Conservation (phyloP, 92 coral and sea anemone species). For the Actinostola sp. region DNA sequence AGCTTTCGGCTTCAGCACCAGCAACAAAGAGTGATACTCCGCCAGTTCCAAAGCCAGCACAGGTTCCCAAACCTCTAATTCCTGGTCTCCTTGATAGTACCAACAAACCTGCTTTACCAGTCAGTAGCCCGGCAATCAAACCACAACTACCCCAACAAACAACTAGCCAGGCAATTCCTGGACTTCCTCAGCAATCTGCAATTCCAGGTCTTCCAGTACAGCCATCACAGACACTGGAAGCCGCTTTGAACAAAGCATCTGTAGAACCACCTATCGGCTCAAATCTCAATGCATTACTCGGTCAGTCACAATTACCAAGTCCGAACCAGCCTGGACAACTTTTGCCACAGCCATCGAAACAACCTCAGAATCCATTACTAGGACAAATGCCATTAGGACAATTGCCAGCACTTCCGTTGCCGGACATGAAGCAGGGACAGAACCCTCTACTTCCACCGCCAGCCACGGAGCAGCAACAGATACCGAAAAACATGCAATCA, state of each 20-base stretch:
- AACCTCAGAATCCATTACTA: conserved; percentile 5
- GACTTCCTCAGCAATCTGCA: conserved; percentile 11
- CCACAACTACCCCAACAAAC: conserved; percentile 3
- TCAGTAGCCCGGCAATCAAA: conserved; percentile 8
- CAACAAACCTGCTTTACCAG: conserved; percentile 14
- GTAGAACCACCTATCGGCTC: conserved; percentile 14
- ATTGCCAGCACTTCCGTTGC: no score
- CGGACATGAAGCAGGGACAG: neutral
- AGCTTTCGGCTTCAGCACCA: neutral
- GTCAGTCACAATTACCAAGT: neutral
- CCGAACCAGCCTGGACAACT: conserved; percentile 5
- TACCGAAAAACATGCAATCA: conserved; percentile 1
- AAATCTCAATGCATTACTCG: conserved; percentile 5
- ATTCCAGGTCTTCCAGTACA: conserved; percentile 27
- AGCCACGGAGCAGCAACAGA: neutral
- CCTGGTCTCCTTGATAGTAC: conserved; percentile 21
- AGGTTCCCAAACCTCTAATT: conserved; percentile 10
- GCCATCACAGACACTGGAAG: conserved; percentile 25
- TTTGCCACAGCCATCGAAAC: neutral
- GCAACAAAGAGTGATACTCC: neutral
- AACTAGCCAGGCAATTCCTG: conserved; percentile 5
- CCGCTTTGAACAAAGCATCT: conserved; percentile 11
- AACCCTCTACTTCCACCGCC: conserved; percentile 9
- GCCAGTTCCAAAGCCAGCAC: neutral
- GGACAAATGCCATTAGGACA: neutral